Conservation (phyloP, 2,113 vertebrate species). For the Meriones unguiculatus region DNA sequence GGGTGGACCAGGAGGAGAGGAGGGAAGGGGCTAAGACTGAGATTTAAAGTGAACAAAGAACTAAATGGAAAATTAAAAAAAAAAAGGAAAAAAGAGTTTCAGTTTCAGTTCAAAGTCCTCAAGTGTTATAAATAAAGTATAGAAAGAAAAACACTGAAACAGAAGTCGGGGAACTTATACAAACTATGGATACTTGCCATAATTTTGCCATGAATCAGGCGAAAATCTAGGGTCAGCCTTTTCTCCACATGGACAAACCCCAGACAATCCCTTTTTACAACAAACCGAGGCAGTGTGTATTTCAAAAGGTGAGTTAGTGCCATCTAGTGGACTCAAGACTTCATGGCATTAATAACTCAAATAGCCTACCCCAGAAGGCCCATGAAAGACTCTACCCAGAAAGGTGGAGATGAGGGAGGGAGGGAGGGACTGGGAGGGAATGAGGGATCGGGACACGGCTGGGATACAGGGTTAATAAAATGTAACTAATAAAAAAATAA, state of each 20-base stretch:
- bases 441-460: no score
- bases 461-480: no score
- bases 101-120: background rate
- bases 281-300: background rate
- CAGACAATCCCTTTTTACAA: background rate
- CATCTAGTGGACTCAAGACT: conserved; percentile 84
- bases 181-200: background rate
- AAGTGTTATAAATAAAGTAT: background rate
- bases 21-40: no score
- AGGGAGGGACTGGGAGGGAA: no score
- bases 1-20: no score
- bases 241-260: background rate
- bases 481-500: no score
- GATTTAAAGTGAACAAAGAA: no score
- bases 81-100: background rate
- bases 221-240: conserved; percentile 7
- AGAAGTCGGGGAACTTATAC: background rate
- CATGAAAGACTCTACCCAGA: no score
- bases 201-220: background rate
- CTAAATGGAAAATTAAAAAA: no score
- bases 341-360: background rate
- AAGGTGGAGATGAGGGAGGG: no score
- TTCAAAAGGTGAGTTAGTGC: conserved; percentile 78
- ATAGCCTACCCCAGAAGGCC: no score
- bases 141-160: conserved; percentile 11